Evolutionary conservation across 2,113 vertebrate genomes (phyloP).

Genomic region (Ameiurus melas): DNA sequence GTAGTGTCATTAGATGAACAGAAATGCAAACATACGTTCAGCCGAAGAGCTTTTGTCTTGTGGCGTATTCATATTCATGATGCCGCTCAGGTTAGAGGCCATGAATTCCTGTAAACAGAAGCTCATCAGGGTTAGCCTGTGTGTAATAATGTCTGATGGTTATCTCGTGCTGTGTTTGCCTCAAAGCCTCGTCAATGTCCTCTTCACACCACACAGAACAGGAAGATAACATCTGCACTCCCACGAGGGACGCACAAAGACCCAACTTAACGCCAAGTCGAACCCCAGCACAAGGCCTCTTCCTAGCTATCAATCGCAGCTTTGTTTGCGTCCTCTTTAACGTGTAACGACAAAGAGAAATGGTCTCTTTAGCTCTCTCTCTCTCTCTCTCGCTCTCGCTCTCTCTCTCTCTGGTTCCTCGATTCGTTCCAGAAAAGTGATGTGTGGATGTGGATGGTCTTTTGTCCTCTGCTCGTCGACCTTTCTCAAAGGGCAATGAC

Average conservation of each 20-base stretch:
- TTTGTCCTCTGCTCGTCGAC: not conserved
- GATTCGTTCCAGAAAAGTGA: not conserved
- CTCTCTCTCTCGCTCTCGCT: not conserved
- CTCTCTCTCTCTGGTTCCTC: not conserved
- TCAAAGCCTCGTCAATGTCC: slow-evolving; percentile 1
- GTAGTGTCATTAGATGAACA: not conserved
- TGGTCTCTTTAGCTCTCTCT: not conserved
- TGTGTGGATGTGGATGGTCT: not conserved
- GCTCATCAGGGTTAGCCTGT: slow-evolving; percentile 31
- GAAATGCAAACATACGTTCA: not conserved
- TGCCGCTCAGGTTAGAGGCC: slow-evolving; percentile 36
- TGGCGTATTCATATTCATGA: slow-evolving; percentile 19
- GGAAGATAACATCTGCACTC: slow-evolving; percentile 32
- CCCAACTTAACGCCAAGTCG: not conserved
- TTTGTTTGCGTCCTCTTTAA: slow-evolving; percentile 20
- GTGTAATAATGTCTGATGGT: slow-evolving; percentile 33
- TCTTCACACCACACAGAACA: slow-evolving; percentile 25
- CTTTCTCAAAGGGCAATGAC: not conserved
- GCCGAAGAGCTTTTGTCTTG: not conserved
- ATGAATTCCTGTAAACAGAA: slow-evolving; percentile 25
- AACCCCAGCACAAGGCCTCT: not conserved
- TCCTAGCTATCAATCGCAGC: not conserved
- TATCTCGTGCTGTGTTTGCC: slow-evolving; percentile 25
- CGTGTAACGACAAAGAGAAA: not conserved
- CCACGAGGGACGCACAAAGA: slow-evolving; percentile 29